Percentiles rank a stretch among this genome's conserved stretches.
Evolutionary conservation across 2,888 invertebrate species (phyloP).

Genomic region (Chorisops tibialis): DNA sequence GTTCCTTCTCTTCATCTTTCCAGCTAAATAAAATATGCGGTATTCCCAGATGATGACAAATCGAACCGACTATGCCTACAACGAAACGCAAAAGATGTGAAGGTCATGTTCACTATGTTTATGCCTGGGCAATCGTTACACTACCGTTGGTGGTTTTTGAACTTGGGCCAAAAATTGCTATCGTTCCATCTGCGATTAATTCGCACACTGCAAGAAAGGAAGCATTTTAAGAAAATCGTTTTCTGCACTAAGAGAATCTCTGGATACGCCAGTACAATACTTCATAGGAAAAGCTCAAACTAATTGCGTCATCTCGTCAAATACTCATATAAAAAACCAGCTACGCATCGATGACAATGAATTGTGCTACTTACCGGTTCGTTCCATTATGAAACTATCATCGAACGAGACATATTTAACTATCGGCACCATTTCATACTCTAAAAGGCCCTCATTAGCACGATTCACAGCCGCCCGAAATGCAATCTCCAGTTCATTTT

Average conservation of each 20-base stretch:
- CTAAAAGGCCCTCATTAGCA: constrained; percentile 43
- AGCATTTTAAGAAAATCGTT: neutral
- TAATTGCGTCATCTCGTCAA: no score
- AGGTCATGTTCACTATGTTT: neutral
- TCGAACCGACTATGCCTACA: constrained; percentile 52
- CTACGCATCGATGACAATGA: no score
- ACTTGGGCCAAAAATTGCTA: constrained; percentile 69
- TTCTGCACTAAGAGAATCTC: no score
- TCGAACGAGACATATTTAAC: constrained; percentile 15
- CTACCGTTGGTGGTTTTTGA: constrained; percentile 39
- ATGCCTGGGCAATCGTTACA: neutral
- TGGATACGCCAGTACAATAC: no score
- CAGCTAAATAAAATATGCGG: constrained; percentile 64
- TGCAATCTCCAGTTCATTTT: constrained; percentile 59
- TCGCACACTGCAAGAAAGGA: constrained; percentile 58
- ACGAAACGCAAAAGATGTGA: neutral
- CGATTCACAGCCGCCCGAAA: constrained; percentile 57
- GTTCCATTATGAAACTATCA: constrained; percentile 11
- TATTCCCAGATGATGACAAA: constrained; percentile 62
- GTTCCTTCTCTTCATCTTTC: constrained; percentile 52
- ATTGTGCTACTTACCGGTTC: constrained; percentile 8
- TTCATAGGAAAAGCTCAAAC: no score
- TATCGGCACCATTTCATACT: constrained; percentile 15
- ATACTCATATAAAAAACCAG: no score
- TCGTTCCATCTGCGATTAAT: constrained; percentile 62